Base-by-base conservation (phyloP, 2,888 invertebrate species). In the Phengaris alcon region DNA sequence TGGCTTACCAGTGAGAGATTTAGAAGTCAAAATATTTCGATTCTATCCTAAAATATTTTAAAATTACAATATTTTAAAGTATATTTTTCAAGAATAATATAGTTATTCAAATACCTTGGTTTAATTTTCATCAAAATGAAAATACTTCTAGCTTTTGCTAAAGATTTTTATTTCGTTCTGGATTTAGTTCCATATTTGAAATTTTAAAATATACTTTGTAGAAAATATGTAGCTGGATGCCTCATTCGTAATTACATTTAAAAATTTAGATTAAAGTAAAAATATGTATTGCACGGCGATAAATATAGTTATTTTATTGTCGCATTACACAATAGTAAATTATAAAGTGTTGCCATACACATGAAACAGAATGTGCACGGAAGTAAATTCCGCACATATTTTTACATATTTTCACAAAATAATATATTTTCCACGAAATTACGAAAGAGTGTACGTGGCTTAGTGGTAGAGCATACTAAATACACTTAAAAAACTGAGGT, bases 251-350 rank as follows among this genome's bases (percentile, higher is more conserved):
- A 64, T 64, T 64, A 64, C 13, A 44, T 64, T 64, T 12, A 64
- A 64, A 64, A 44, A 64, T 64, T 64, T 44, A 64, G 64, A 64
- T 64, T 44, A 64, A 35, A 64, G 64, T 44, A 44, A 59, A 64
- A 64, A 64, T 44, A 44, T 35, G 64, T 44, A 64, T 64, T 64
- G 64, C 64, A 64, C 64, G 12, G 64, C 44, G 35, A 44, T 64
- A 64, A 64, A 64, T 64, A 64, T 64, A 64, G 64, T 64, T 64
- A 13, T 64, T 64, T 64, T 64, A 64, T 44, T 64, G 64, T 64
- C 64, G 13, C 64, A 44, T 64, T 64, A 44, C 35, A 64, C 35
- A 64, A 64, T 44, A 64, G 35, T 64, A 64, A 64, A 64, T 64
- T 64, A 22, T 64, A 64, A 64, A 64, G 35, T 64, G 64, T 64